Percentiles rank a stretch among this genome's conserved stretches.
phyloP scores from a whole-genome alignment of 2,888 invertebrate species.

The Mesochorus sp. region DNA sequence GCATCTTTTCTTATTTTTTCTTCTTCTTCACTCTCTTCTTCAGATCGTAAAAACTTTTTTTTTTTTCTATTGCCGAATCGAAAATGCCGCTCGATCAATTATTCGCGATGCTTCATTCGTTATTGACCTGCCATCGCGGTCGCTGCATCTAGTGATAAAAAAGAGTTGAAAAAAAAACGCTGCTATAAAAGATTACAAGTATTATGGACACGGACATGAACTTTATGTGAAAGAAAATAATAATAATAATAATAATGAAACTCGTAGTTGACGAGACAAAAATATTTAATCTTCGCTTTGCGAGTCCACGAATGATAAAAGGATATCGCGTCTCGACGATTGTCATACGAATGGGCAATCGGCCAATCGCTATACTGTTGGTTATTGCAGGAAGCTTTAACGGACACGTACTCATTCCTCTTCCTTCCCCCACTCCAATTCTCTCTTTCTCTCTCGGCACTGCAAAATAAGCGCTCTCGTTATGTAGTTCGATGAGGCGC shows the following conservation, averaged over 20 bases:
- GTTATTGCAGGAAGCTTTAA: slow-evolving; percentile 63
- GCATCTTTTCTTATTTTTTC: not conserved
- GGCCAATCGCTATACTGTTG: slow-evolving; percentile 48
- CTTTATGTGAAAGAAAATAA: slow-evolving; percentile 3
- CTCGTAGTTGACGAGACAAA: no score
- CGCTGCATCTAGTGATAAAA: no score
- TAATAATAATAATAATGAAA: no score
- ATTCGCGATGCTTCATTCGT: slow-evolving; percentile 70
- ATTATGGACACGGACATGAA: no score
- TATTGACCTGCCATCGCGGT: not conserved
- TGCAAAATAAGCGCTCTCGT: slow-evolving; percentile 9
- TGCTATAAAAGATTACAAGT: not conserved
- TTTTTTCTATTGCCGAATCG: slow-evolving; percentile 76
- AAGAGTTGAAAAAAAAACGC: not conserved
- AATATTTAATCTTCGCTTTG: slow-evolving; percentile 38
- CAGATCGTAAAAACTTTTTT: slow-evolving; percentile 55
- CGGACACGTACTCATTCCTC: slow-evolving; percentile 63
- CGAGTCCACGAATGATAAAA: slow-evolving; percentile 60
- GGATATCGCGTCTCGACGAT: slow-evolving; percentile 61
- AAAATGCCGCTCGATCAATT: slow-evolving; percentile 75
- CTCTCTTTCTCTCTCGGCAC: slow-evolving; percentile 23
- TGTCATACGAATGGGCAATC: slow-evolving; percentile 62
- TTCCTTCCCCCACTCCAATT: slow-evolving; percentile 63
- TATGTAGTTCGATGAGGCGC: slow-evolving; percentile 1
- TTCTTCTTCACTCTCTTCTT: not conserved